Base-by-base conservation (phyloP, 2,113 vertebrate species). In the Copsychus sechellarum region DNA sequence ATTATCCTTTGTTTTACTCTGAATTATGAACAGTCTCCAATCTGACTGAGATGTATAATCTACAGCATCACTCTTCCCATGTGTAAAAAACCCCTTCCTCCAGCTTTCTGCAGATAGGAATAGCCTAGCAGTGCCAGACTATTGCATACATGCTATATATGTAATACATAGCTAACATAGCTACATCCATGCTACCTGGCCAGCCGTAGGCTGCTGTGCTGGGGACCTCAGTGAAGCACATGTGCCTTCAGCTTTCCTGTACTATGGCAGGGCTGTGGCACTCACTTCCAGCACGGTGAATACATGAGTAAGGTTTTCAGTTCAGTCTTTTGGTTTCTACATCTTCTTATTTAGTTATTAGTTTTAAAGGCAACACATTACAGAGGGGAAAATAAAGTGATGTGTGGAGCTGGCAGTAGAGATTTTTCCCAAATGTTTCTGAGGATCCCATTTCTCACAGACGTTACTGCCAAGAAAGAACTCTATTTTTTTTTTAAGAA, bases 371-470 rank as follows among this genome's bases (percentile, higher is more conserved):
- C 3, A 5, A 58, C 47, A 62, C 8, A 26, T 25, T 42, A 51
- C 34, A 50, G 40, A 77, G 31, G 51, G 34, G 16, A 91, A 90
- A 92, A 78, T 73, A 93, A 83, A 33, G 51, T 85, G 65, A 73
- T 80, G 24, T 90, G 62, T 86, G 51, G 34, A 95, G 58, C 47
- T 94, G 74, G 71, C 34, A 74, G 42, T 16, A 77, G 34, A 51
- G 38, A 78, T 74, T 92, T 91, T 88, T 81, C 79, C 47, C 76
- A 83, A 90, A 70, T 88, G 38, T 88, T 83, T 95, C 85, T 2
- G 11, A 93, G 58, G 79, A 88, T 94, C 85, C 43, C 67, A 45
- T 95, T 93, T 95, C 85, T 95, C 85, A 93, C 38, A 86, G 62
- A 45, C 40, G 34, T 23, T 77, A 54, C 82, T 83, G 70, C 76